Percentiles rank a stretch among this genome's conserved stretches.
Evolutionary conservation across 2,888 invertebrate species (phyloP).

Genomic region (Eubasilissa splendida): DNA sequence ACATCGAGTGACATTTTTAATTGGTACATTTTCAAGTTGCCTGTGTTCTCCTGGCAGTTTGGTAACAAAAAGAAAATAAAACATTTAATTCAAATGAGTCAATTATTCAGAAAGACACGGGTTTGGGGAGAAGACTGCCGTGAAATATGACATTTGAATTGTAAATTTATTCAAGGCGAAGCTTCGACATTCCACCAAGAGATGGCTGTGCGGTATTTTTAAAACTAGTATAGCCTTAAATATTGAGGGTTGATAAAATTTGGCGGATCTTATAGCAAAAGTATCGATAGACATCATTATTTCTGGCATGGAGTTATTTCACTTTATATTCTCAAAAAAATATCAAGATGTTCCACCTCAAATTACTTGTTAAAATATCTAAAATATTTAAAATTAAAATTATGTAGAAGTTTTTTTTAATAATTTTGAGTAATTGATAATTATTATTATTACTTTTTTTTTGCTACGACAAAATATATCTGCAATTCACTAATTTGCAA

Average conservation of each 20-base stretch:
- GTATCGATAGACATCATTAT: conserved; percentile 6
- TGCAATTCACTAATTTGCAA: too few relatives aligned
- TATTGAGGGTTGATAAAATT: conserved; percentile 17
- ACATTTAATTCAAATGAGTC: conserved; percentile 58
- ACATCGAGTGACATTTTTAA: conserved; percentile 24
- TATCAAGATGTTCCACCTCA: too few relatives aligned
- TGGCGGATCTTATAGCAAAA: conserved; percentile 1
- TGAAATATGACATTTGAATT: conserved; percentile 58
- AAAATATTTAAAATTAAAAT: too few relatives aligned
- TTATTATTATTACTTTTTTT: too few relatives aligned
- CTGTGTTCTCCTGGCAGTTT: conserved; percentile 9
- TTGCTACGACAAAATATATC: too few relatives aligned
- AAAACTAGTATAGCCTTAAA: conserved; percentile 14
- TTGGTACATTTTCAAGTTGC: conserved; percentile 28
- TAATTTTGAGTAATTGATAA: too few relatives aligned
- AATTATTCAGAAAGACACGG: conserved; percentile 55
- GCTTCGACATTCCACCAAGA: conserved; percentile 52
- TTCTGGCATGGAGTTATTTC: not conserved
- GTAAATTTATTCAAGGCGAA: conserved; percentile 57
- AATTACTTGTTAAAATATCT: too few relatives aligned
- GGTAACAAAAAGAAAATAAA: conserved; percentile 44
- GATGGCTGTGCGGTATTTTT: conserved; percentile 43
- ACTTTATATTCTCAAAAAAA: too few relatives aligned
- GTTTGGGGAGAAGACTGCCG: conserved; percentile 31
- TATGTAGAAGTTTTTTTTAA: too few relatives aligned